Percentiles rank a stretch among this genome's conserved stretches.
Conservation (phyloP, 2,888 invertebrate genomes). For the Criorhina ranunculi region DNA sequence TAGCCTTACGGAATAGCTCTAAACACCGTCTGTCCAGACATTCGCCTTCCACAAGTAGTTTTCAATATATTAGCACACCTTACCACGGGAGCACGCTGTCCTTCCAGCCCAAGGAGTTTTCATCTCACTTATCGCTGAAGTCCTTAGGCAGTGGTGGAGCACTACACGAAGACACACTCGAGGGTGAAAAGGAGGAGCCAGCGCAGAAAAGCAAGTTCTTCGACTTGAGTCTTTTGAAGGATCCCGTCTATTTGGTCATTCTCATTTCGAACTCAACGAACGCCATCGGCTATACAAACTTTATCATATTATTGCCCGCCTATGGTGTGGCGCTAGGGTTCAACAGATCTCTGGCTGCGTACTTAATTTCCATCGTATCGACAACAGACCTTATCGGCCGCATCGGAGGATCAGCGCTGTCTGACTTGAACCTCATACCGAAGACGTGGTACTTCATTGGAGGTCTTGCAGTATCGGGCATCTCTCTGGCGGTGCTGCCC, state of each 20-base stretch:
- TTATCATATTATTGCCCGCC: conserved; percentile 91
- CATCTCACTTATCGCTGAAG: conserved; percentile 91
- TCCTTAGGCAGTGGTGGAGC: conserved; percentile 86
- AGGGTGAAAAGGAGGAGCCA: conserved; percentile 72
- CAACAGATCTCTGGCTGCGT: conserved; percentile 89
- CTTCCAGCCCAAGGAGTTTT: conserved; percentile 91
- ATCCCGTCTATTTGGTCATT: conserved; percentile 92
- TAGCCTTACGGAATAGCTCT: conserved; percentile 82
- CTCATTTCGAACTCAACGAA: conserved; percentile 93
- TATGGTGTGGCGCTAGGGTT: conserved; percentile 90
- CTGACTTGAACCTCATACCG: conserved; percentile 90
- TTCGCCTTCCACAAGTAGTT: conserved; percentile 92
- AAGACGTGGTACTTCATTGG: conserved; percentile 93
- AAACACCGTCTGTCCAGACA: conserved; percentile 86
- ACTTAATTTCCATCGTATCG: conserved; percentile 92
- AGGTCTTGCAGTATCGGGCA: conserved; percentile 91
- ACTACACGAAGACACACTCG: conserved; percentile 79
- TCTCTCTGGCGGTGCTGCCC: conserved; percentile 90
- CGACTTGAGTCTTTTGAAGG: conserved; percentile 89
- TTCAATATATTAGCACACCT: conserved; percentile 93
- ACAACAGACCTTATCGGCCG: conserved; percentile 92
- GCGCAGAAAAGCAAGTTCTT: conserved; percentile 86
- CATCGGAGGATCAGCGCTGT: conserved; percentile 93
- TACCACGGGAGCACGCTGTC: conserved; percentile 94
- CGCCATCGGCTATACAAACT: conserved; percentile 94